phyloP scores from a whole-genome alignment of 1,140 invertebrate species.

The Hetaerina americana region DNA sequence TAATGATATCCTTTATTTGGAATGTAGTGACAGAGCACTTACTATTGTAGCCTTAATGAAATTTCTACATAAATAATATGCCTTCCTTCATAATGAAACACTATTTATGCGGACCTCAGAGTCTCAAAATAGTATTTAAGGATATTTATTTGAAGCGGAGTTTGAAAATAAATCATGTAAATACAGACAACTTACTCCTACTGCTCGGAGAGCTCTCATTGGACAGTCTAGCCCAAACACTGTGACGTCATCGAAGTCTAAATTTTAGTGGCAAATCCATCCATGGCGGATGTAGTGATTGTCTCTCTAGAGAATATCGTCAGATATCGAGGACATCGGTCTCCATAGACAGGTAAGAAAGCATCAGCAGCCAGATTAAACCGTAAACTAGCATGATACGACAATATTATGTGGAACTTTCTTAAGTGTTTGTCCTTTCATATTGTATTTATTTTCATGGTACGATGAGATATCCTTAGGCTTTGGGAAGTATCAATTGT shows the following conservation, averaged over 20 bases:
- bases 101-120: too few relatives aligned
- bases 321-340: not conserved
- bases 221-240: slow-evolving; percentile 8
- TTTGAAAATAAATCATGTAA: not conserved
- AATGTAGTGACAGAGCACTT: too few relatives aligned
- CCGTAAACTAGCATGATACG: too few relatives aligned
- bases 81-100: too few relatives aligned
- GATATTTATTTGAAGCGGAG: too few relatives aligned
- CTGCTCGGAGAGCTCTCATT: not conserved
- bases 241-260: slow-evolving; percentile 13
- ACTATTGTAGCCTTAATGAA: too few relatives aligned
- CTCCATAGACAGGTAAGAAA: not conserved
- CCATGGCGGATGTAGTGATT: not conserved
- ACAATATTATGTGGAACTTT: too few relatives aligned
- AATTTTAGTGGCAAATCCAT: slow-evolving; percentile 15
- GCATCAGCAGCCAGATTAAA: not conserved
- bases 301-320: not conserved
- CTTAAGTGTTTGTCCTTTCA: too few relatives aligned
- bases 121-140: too few relatives aligned
- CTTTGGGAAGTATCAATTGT: not conserved
- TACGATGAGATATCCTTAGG: not conserved
- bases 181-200: not conserved
- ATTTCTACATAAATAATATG: too few relatives aligned
- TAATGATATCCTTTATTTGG: too few relatives aligned
- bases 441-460: not conserved